Evolutionary conservation across 2,888 invertebrate species (phyloP), one percentile per base, ranked within the genome.

Genomic region (Molorchus minor): DNA sequence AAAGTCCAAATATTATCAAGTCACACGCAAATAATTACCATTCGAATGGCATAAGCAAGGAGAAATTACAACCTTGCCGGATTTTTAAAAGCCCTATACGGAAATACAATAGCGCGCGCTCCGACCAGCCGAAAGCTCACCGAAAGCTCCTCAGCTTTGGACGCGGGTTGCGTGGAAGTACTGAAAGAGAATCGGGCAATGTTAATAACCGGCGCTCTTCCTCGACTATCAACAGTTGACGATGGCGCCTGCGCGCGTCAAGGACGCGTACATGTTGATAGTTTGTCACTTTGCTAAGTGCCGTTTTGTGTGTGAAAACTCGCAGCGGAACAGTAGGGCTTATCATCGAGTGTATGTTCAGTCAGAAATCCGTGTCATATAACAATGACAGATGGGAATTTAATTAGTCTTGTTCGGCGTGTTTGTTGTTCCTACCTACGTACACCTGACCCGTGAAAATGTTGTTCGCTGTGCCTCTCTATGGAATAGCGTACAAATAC

Each of bases 241-340:
- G n/a, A 33, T 3, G n/a, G 33, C 33, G 33, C 33, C 10, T 33
- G 33, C 33, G 33, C 33, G 33, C 3, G 33, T n/a, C n/a, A 10
- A n/a, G 33, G 25, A 25, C 8, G 8, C 8, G 8, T n/a, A 25
- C 8, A 25, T n/a, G 33, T n/a, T 33, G 33, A 25, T 33, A 33
- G 33, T 33, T 33, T 33, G 33, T 33, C 33, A 33, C n/a, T 33
- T 33, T 33, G 33, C 33, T 33, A 33, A 33, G 33, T 33, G 33
- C 33, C 33, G 33, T 33, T 33, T 33, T 33, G n/a, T 33, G 33
- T 33, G 33, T 33, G 33, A 33, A 7, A 33, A 33, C 10, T 33
- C 33, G n/a, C 33, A 33, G 7, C 12, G 10, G 33, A 33, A 33
- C 12, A 33, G 12, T 12, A 33, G 33, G 33, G 33, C 33, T n/a